These are phyloP conservation scores for Oedothorax gibbosus DNA, from an alignment of 1,140 invertebrate species.

Conservation along the genomic window DNA sequence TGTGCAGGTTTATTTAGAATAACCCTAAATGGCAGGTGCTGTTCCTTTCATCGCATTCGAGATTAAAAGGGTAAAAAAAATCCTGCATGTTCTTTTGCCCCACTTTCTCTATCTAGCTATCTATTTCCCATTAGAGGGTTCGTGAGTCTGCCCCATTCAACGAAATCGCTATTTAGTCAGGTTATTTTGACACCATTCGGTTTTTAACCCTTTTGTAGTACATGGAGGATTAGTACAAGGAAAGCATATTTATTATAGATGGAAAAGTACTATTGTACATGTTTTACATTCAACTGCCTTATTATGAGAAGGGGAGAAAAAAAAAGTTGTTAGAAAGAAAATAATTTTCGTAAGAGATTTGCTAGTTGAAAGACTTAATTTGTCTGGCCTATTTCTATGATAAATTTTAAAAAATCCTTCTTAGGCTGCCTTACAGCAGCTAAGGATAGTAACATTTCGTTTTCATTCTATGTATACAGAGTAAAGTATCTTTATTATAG, in stretches of 20 bases:
- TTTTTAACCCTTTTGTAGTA: constrained; percentile 19
- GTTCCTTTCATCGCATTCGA: background rate
- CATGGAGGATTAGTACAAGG: background rate
- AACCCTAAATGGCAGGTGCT: constrained; percentile 47
- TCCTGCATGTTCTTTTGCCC: constrained; percentile 14
- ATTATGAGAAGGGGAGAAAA: background rate
- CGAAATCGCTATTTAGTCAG: constrained; percentile 3
- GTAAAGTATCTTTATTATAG: too few relatives aligned
- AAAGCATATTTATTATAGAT: background rate
- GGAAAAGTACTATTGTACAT: background rate
- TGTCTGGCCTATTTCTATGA: too few relatives aligned
- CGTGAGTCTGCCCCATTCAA: constrained; percentile 20
- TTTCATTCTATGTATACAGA: too few relatives aligned
- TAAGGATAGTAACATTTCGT: too few relatives aligned
- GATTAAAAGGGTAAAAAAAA: constrained; percentile 15
- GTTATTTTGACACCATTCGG: constrained; percentile 25
- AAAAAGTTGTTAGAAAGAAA: too few relatives aligned
- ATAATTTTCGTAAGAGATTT: too few relatives aligned
- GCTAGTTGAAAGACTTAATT: too few relatives aligned
- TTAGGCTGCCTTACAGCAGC: too few relatives aligned
- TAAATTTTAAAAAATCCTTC: too few relatives aligned
- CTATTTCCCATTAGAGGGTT: constrained; percentile 25
- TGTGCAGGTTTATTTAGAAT: background rate
- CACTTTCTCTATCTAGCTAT: constrained; percentile 45
- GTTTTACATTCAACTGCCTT: background rate